These are phyloP conservation scores for Cremastinae sp. DNA, from an alignment of 2,888 invertebrate species.

Conservation along the genomic window DNA sequence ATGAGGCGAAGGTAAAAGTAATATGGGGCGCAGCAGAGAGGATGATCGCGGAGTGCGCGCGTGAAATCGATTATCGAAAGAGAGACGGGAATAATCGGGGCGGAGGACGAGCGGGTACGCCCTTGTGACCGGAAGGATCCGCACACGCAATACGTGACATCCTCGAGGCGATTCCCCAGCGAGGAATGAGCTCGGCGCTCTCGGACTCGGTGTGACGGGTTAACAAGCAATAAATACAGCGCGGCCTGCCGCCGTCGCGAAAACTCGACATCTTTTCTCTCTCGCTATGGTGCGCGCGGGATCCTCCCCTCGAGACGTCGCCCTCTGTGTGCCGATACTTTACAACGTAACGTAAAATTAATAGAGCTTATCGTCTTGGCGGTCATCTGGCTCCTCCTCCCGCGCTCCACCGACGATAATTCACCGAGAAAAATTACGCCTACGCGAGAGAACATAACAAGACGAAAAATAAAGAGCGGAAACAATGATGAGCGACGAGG, in stretches of 20 bases:
- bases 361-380: slow-evolving; percentile 76
- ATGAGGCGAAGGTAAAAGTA: slow-evolving; percentile 61
- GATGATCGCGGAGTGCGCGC: slow-evolving; percentile 41
- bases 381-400: slow-evolving; percentile 15
- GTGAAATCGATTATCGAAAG: not conserved
- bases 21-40: too few relatives aligned
- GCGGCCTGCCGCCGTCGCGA: slow-evolving; percentile 46
- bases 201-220: slow-evolving; percentile 55
- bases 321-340: slow-evolving; percentile 63
- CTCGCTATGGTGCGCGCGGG: not conserved
- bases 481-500: too few relatives aligned
- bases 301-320: slow-evolving; percentile 41
- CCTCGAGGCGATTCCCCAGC: slow-evolving; percentile 36
- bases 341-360: slow-evolving; percentile 78
- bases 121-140: not conserved
- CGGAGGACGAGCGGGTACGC: not conserved
- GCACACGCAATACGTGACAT: not conserved
- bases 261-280: slow-evolving; percentile 63
- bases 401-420: slow-evolving; percentile 43
- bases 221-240: slow-evolving; percentile 66
- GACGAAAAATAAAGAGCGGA: too few relatives aligned
- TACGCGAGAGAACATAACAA: too few relatives aligned
- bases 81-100: not conserved
- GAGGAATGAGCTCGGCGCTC: slow-evolving; percentile 42
- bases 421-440: slow-evolving; percentile 44